Percentiles rank a stretch among this genome's conserved stretches.
These are phyloP conservation scores for Littorina saxatilis DNA, from an alignment of 1,140 invertebrate genomes.

Conservation along the genomic window DNA sequence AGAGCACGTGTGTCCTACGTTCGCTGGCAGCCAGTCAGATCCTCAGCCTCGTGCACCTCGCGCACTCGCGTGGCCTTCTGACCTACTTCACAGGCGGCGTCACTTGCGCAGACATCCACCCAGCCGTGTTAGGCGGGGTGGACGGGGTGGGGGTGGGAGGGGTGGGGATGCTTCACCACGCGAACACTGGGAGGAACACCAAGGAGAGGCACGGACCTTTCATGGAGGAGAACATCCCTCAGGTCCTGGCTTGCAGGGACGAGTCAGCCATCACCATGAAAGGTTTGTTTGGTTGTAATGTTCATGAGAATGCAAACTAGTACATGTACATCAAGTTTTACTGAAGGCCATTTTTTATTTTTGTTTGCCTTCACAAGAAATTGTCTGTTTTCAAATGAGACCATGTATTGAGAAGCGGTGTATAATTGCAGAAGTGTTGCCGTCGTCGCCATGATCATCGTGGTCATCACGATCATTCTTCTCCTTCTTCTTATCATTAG, in stretches of 20 bases:
- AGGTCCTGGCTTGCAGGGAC: not conserved
- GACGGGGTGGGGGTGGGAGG: slow-evolving; percentile 48
- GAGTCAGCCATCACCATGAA: not conserved
- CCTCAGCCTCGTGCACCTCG: slow-evolving; percentile 39
- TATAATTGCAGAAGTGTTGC: too few relatives aligned
- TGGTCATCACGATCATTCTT: too few relatives aligned
- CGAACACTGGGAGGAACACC: slow-evolving; percentile 23
- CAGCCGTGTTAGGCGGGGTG: slow-evolving; percentile 40
- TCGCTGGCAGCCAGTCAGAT: slow-evolving; percentile 37
- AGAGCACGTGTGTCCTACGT: slow-evolving; percentile 42
- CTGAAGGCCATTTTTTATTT: too few relatives aligned
- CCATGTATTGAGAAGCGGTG: too few relatives aligned
- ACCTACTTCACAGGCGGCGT: slow-evolving; percentile 48
- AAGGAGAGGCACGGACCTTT: slow-evolving; percentile 38
- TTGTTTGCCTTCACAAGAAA: too few relatives aligned
- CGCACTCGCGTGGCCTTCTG: slow-evolving; percentile 39
- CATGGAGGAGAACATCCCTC: slow-evolving; percentile 50
- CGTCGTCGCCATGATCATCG: too few relatives aligned
- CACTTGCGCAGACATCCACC: slow-evolving; percentile 42
- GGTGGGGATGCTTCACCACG: slow-evolving; percentile 39
- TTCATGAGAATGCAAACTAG: too few relatives aligned
- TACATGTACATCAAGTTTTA: too few relatives aligned
- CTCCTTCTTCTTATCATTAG: too few relatives aligned
- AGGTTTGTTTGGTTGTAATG: too few relatives aligned
- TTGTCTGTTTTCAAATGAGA: too few relatives aligned